Conservation (phyloP, 2,888 invertebrate species). For the Drosophila dives region DNA sequence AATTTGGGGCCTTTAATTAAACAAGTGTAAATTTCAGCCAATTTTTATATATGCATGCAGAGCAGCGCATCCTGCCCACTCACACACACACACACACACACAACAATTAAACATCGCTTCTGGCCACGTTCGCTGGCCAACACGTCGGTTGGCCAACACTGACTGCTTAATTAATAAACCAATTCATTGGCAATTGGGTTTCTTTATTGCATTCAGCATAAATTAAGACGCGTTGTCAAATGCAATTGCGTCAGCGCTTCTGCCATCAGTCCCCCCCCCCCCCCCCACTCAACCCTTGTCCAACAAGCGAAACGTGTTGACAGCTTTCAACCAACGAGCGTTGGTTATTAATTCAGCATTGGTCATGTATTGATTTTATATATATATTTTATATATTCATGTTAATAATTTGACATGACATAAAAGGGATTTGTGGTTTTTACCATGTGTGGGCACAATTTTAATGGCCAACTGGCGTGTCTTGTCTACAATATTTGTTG, state of each 20-base stretch:
- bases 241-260: slow-evolving; percentile 15
- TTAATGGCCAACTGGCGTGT: background rate
- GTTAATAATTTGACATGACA: slow-evolving; percentile 31
- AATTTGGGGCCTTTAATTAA: background rate
- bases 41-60: background rate
- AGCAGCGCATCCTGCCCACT: background rate
- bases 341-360: slow-evolving; percentile 13
- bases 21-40: slow-evolving; percentile 19
- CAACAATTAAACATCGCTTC: background rate
- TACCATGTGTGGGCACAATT: background rate
- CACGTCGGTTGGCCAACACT: slow-evolving; percentile 18
- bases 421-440: slow-evolving; percentile 16
- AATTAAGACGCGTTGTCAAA: slow-evolving; percentile 56
- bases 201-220: slow-evolving; percentile 40
- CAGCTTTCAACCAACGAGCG: background rate
- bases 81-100: background rate
- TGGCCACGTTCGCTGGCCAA: slow-evolving; percentile 11
- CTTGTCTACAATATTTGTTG: background rate
- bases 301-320: slow-evolving; percentile 1
- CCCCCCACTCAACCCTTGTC: background rate
- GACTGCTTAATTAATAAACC: slow-evolving; percentile 43
- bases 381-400: slow-evolving; percentile 23
- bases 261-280: background rate
- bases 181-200: slow-evolving; percentile 10
- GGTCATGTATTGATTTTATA: slow-evolving; percentile 23